Base-by-base conservation (phyloP, 2,797 vertebrate genomes). In the Taenioides sp. region DNA sequence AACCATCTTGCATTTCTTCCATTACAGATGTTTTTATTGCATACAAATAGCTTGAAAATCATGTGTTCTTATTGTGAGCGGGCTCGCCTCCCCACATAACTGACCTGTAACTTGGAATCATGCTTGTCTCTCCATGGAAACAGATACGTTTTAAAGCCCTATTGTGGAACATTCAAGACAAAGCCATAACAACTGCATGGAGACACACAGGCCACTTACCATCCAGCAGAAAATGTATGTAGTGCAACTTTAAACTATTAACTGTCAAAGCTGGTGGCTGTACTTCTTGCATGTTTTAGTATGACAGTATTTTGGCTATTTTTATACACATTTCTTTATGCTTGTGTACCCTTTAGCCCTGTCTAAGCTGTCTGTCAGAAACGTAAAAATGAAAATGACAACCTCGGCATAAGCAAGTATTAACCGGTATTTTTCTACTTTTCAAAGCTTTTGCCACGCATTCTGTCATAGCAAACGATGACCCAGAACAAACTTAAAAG, bases 301-400 rank as follows among this genome's bases (percentile, higher is more conserved):
- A 86, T 37, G 60, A 80, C 71, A 87, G 75, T 80, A 72, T 88
- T 88, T 27, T 78, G 80, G 87, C 81, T 93, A 90, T 93, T 93
- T 93, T 92, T 93, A 87, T 82, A 86, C 79, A 81, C 83, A 80
- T 73, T 77, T 59, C 61, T 20, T 67, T 57, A 75, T 77, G 80
- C 85, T 90, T 92, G 91, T 72, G 91, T 92, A 85, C 82, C 81
- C 82, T 84, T 86, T 85, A 67, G 58, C 82, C 73, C 76, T 83
- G 78, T 90, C 88, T 92, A 88, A 90, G 81, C 74, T 58, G 5
- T 82, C 87, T 91, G 84, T 90, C 65, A 82, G 76, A 86, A 67
- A 50, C 7, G 10, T n/a, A 67, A 57, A 52, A 31, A 55, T 20
- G 25, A 82, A 76, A 78, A 80, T 87, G 81, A 84, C 80, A 80